These are phyloP conservation scores for Scolanthus callimorphus DNA, from an alignment of 92 coral and sea anemone species.

Conservation along the genomic window DNA sequence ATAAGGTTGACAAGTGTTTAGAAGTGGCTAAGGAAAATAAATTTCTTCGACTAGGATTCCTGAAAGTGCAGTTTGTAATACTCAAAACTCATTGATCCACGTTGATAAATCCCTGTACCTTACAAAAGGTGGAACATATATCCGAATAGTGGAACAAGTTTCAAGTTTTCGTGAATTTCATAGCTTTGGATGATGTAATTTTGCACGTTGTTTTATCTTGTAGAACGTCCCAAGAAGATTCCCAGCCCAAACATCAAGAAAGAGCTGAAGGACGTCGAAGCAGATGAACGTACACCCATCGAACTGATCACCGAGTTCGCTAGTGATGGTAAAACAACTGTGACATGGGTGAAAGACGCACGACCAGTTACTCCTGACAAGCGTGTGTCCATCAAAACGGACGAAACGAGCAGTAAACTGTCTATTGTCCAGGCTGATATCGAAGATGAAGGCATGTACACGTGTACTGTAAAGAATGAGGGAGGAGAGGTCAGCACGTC, in stretches of 20 bases:
- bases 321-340: constrained; percentile 60
- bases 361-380: constrained; percentile 46
- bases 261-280: constrained; percentile 74
- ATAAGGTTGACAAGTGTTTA: too few species aligned
- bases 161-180: too few species aligned
- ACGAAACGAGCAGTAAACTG: constrained; percentile 47
- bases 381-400: constrained; percentile 49
- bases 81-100: too few species aligned
- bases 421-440: constrained; percentile 44
- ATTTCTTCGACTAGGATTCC: too few species aligned
- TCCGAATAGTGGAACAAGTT: too few species aligned
- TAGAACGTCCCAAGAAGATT: too few species aligned
- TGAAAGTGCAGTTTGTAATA: too few species aligned
- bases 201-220: too few species aligned
- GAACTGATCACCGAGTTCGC: constrained; percentile 63
- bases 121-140: too few species aligned
- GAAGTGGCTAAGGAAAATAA: too few species aligned
- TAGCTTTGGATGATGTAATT: too few species aligned
- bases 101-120: too few species aligned
- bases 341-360: constrained; percentile 68
- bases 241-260: constrained; percentile 69
- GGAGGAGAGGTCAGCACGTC: constrained; percentile 46
- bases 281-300: constrained; percentile 67
- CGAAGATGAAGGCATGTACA: constrained; percentile 73
- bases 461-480: constrained; percentile 51